Evolutionary conservation across 2,797 vertebrate genomes (phyloP).

Genomic region (Austrolebias charrua): DNA sequence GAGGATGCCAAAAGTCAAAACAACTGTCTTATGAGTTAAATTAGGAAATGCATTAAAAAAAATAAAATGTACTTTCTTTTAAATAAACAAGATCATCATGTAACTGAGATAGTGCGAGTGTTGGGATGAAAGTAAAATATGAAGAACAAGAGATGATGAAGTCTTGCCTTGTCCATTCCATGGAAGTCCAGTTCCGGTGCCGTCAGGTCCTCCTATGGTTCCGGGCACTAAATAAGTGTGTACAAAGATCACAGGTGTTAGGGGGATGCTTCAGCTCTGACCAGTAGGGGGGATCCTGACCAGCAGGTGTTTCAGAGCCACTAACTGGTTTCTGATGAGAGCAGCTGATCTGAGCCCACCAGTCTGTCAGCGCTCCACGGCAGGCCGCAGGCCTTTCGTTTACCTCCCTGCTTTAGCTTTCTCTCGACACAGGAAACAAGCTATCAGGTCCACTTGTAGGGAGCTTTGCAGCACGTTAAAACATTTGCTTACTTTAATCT

Average conservation of each 20-base stretch:
- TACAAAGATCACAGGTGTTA: constrained; percentile 7
- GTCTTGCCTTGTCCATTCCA: constrained; percentile 54
- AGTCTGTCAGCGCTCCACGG: constrained; percentile 55
- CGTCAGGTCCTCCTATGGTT: constrained; percentile 52
- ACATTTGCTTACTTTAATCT: constrained; percentile 68
- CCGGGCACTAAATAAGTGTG: constrained; percentile 55
- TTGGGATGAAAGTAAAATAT: not conserved
- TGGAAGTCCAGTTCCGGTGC: constrained; percentile 56
- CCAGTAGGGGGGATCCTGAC: not conserved
- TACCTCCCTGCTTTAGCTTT: constrained; percentile 65
- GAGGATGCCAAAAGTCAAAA: not conserved
- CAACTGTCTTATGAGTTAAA: not conserved
- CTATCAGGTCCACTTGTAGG: constrained; percentile 60
- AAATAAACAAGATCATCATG: constrained; percentile 2
- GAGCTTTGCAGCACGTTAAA: constrained; percentile 68
- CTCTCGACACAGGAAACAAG: constrained; percentile 65
- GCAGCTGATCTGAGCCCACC: constrained; percentile 35
- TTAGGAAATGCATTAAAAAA: no score
- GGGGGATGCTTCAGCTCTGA: no score
- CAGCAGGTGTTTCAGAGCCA: constrained; percentile 44
- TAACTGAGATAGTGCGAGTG: constrained; percentile 10
- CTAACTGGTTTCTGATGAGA: constrained; percentile 16
- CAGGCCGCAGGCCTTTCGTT: constrained; percentile 56
- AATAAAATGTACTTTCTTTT: not conserved
- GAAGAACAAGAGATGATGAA: constrained; percentile 4